A percentile compares a stretch with the other conserved stretches of the same genome.
Evolutionary conservation across 2,113 vertebrate species (phyloP).

Genomic region (Osmerus mordax): DNA sequence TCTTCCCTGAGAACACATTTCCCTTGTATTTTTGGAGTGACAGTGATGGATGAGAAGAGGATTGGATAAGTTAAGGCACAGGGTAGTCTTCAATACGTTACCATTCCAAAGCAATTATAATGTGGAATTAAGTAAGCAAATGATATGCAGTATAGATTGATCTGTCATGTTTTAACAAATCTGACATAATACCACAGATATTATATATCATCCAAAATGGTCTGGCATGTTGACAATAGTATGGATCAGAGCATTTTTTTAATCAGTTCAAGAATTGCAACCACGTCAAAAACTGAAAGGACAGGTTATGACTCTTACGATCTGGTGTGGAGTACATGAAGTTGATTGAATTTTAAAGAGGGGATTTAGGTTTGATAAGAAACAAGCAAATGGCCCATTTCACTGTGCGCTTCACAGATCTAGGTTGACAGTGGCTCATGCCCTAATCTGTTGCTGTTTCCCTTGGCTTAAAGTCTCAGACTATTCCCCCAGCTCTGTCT

Average conservation of each 20-base stretch:
- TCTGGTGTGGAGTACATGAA: slow-evolving; percentile 23
- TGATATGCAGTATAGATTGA: too few species aligned
- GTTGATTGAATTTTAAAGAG: neutral
- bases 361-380: neutral
- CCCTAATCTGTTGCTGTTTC: slow-evolving; percentile 2
- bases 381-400: neutral
- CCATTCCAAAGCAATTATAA: neutral
- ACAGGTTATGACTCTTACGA: slow-evolving; percentile 18
- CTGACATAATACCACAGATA: too few species aligned
- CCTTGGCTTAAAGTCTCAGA: slow-evolving; percentile 24
- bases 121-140: too few species aligned
- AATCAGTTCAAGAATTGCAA: too few species aligned
- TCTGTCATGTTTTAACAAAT: too few species aligned
- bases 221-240: too few species aligned
- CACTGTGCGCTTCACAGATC: neutral
- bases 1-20: neutral
- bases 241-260: too few species aligned
- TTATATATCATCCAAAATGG: too few species aligned
- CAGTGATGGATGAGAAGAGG: too few species aligned
- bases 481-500: neutral
- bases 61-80: too few species aligned
- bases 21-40: too few species aligned
- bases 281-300: too few species aligned
- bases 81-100: neutral
- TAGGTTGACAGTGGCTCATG: neutral